Evolutionary conservation across 2,113 vertebrate genomes (phyloP), one percentile per base, ranked within the genome.

Genomic region (Holacanthus passer): DNA sequence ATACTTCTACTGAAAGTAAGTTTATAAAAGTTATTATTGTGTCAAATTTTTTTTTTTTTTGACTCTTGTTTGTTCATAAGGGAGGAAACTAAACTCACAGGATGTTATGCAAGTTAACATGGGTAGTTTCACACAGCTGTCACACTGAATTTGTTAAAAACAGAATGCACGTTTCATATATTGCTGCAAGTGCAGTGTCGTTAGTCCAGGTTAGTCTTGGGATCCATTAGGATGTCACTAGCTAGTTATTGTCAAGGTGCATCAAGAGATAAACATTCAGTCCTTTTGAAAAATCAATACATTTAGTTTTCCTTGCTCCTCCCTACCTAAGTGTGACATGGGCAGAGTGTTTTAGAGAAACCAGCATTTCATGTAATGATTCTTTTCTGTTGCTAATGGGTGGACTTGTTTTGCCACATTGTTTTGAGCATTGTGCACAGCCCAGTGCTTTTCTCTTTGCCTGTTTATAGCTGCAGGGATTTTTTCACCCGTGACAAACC

Each of bases 361-460:
- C 71, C 58, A 60, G 37, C 27, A 37, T 69, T 63, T 66, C 24
- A 43, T 50, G 37, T 67, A 76, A 73, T 35, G 11, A 68, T 70
- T 63, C 4, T 60, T 75, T 79, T 67, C 31, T 52, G n/a, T 47
- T 85, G 77, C 52, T 53, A 63, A 77, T 73, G 43, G 73, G 1
- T 35, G 7, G 66, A 94, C 91, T 90, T 73, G 92, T 88, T 94
- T 74, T 50, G 24, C 91, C 67, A 85, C 93, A 92, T 94, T 87
- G 84, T 80, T 87, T 2, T 35, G 56, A 65, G 35, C 17, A 24
- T 67, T 89, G 52, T 77, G 56, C 47, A 16, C 4, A 13, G 55
- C 19, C 67, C 50, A 29, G 47, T 83, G 35, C 66, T 74, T 70
- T 58, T 77, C 14, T 53, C 41, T 37, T n/a, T 55, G 1, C 20